These are phyloP conservation scores for Dichetophora obliterata DNA, from an alignment of 2,888 invertebrate species.

Conservation along the genomic window DNA sequence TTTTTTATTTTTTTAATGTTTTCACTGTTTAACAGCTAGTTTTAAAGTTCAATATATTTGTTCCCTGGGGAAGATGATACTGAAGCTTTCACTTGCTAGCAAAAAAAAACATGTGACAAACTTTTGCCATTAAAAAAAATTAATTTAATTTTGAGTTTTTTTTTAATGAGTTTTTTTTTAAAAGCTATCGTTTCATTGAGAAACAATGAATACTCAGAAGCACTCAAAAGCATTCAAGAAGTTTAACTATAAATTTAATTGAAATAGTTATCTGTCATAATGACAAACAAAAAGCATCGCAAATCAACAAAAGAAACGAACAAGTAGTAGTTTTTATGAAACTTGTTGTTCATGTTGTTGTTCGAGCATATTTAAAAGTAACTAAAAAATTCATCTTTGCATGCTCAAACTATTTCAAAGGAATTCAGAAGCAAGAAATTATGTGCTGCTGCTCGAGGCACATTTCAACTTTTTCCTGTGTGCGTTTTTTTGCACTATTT, in stretches of 20 bases:
- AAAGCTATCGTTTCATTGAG: neutral
- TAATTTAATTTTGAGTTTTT: too few relatives aligned
- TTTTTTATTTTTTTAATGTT: neutral
- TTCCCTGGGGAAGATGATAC: conserved; percentile 16
- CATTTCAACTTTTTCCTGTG: neutral
- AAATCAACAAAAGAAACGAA: too few relatives aligned
- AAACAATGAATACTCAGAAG: too few relatives aligned
- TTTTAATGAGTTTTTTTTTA: neutral
- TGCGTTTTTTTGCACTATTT: too few relatives aligned
- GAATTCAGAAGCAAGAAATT: neutral
- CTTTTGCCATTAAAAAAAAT: neutral
- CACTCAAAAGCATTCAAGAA: too few relatives aligned
- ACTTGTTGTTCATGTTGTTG: too few relatives aligned
- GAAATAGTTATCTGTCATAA: too few relatives aligned
- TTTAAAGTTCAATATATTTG: conserved; percentile 27
- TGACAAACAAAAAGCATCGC: too few relatives aligned
- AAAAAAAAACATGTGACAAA: neutral
- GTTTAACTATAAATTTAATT: too few relatives aligned
- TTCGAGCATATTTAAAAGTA: too few relatives aligned
- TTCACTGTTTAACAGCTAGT: neutral
- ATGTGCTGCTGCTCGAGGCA: neutral
- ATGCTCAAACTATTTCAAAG: neutral
- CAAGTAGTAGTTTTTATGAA: too few relatives aligned
- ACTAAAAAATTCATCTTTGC: neutral
- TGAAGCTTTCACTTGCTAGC: neutral